A percentile compares a stretch with the other conserved stretches of the same genome.
These are phyloP conservation scores for Ectemnius continuus DNA, from an alignment of 2,888 invertebrate species.

Conservation along the genomic window DNA sequence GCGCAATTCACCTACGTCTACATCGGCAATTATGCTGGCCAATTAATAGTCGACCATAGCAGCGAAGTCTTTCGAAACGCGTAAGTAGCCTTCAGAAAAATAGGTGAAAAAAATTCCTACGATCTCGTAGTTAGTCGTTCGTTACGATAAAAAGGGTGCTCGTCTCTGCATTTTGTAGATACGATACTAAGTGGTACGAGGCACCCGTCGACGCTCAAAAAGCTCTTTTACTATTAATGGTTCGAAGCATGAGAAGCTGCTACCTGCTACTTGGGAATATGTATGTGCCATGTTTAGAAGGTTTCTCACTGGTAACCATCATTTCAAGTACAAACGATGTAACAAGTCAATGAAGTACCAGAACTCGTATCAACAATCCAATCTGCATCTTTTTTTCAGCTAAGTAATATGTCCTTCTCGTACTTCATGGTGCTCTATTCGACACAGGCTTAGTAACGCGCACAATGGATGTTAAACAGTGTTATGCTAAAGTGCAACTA, in stretches of 20 bases:
- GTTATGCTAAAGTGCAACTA: too few species aligned
- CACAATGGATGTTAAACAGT: too few species aligned
- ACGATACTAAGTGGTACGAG: slow-evolving; percentile 14
- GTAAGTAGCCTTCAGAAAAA: background rate
- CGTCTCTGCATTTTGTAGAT: background rate
- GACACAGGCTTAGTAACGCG: background rate
- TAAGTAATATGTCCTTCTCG: slow-evolving; percentile 1
- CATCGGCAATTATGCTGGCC: slow-evolving; percentile 8
- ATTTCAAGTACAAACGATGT: background rate
- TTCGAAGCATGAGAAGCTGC: background rate
- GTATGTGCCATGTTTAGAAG: slow-evolving; percentile 7
- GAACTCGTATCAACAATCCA: background rate
- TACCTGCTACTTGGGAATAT: background rate
- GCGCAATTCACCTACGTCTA: slow-evolving; percentile 12
- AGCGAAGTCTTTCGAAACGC: slow-evolving; percentile 2
- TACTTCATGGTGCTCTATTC: slow-evolving; percentile 9
- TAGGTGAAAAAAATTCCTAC: too few species aligned
- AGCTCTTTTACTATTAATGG: slow-evolving; percentile 6
- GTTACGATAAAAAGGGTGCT: background rate
- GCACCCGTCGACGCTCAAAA: slow-evolving; percentile 16
- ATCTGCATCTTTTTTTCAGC: background rate
- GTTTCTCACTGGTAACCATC: slow-evolving; percentile 16
- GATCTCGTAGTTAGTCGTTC: background rate
- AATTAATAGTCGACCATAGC: slow-evolving; percentile 8
- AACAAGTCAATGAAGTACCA: background rate